phyloP scores from a whole-genome alignment of 2,113 vertebrate species.

The Hydrochoerus hydrochaeris region DNA sequence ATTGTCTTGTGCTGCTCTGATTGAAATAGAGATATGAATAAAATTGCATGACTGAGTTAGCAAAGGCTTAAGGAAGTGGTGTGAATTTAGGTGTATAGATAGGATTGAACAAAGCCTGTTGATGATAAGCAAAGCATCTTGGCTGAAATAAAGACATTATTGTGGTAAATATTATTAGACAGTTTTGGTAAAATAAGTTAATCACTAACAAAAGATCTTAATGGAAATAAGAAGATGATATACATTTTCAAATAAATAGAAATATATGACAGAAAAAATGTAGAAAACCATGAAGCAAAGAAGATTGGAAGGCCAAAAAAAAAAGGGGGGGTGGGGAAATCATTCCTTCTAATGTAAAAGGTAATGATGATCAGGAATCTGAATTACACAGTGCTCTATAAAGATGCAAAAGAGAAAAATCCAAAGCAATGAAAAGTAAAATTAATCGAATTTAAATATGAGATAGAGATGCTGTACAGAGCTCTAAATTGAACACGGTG shows the following conservation, averaged over 20 bases:
- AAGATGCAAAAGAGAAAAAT: neutral
- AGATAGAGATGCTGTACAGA: neutral
- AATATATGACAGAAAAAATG: neutral
- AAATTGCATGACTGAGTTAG: constrained; percentile 29
- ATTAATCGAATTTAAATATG: neutral
- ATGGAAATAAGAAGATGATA: neutral
- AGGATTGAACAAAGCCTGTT: neutral
- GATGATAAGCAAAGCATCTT: constrained; percentile 46
- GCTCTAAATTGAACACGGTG: neutral
- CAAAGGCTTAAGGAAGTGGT: neutral
- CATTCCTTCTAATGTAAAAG: neutral
- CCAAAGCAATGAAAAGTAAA: neutral
- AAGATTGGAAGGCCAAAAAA: too few relatives aligned
- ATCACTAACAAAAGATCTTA: neutral
- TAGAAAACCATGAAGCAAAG: neutral
- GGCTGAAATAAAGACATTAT: constrained; percentile 40
- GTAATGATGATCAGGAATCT: neutral
- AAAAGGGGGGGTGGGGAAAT: neutral
- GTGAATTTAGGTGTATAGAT: constrained; percentile 10
- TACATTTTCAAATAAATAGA: constrained; percentile 13
- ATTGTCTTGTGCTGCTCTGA: constrained; percentile 27
- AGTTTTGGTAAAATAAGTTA: neutral
- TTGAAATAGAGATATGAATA: constrained; percentile 39
- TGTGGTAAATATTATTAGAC: neutral
- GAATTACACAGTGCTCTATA: neutral